Base-by-base conservation (phyloP, 2,113 vertebrate species). In the Jacana jacana region DNA sequence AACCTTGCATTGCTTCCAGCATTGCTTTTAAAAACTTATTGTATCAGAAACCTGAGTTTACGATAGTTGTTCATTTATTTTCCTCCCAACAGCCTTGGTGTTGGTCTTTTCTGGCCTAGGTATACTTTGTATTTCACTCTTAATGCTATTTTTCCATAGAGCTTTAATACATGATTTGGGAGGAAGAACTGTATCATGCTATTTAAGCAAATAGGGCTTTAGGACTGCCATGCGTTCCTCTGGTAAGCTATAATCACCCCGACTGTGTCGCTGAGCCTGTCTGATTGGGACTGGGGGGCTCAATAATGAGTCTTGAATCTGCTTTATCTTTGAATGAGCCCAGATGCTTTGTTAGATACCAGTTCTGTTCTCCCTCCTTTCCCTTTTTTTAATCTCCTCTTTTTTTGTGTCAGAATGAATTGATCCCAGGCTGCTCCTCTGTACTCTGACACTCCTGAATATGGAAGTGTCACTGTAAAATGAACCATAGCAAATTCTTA, bases 401-500 rank as follows among this genome's bases (percentile, higher is more conserved):
- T 76, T 84, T 90, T 91, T 96, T 77, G 85, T 92, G 89, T 71
- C 95, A 97, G 88, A 93, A 96, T 92, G 89, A 97, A 98, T 95
- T 97, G 97, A 96, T 98, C 94, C 92, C 94, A 89, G 93, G 89
- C 95, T 92, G 70, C 73, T 97, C 46, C 80, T 96, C 72, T 77
- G 86, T 94, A 82, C 27, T 85, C 91, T 97, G 97, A 97, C 97
- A 96, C 95, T 89, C 65, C 88, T 79, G 89, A 97, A 97, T 96
- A 95, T 95, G 97, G 98, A 97, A 97, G 96, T 97, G 97, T 95
- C 97, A 89, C 88, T 97, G 96, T 78, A 98, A 97, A 98, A 97
- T 96, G 97, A 98, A 97, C 97, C 95, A 66, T 76, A 91, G 91
- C 96, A 97, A 95, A 95, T 96, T 96, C 95, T 97, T 98, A 97